phyloP scores from a whole-genome alignment of 2,888 invertebrate genomes.

The Lordiphosa fenestrarum region DNA sequence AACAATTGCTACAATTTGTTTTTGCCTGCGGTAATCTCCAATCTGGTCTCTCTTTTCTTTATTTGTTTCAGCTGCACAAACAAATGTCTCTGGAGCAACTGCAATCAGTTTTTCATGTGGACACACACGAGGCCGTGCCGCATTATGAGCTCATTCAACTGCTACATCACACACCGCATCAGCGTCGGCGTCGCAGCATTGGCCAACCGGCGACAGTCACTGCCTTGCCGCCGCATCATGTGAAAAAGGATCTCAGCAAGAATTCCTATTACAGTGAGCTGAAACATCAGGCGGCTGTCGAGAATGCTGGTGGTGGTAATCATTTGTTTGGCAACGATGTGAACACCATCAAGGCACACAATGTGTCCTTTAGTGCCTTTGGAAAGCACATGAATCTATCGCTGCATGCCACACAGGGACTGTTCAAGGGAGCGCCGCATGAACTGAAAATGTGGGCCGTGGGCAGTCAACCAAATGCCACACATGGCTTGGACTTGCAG shows the following conservation, averaged over 20 bases:
- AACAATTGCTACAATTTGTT: conserved; percentile 66
- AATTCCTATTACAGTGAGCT: conserved; percentile 79
- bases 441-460: conserved; percentile 90
- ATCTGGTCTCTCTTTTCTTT: conserved; percentile 13
- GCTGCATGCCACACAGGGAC: conserved; percentile 88
- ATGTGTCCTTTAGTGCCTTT: conserved; percentile 89
- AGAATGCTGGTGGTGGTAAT: conserved; percentile 38
- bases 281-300: conserved; percentile 61
- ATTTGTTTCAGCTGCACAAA: conserved; percentile 87
- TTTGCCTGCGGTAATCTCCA: conserved; percentile 35
- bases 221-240: conserved; percentile 70
- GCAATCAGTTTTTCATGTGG: conserved; percentile 91
- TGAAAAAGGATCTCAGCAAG: conserved; percentile 81
- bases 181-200: conserved; percentile 76
- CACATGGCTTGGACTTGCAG: conserved; percentile 89
- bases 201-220: conserved; percentile 44
- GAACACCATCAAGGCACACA: conserved; percentile 79
- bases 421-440: conserved; percentile 84
- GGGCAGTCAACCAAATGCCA: conserved; percentile 87
- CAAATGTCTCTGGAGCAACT: conserved; percentile 92
- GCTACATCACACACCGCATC: conserved; percentile 82
- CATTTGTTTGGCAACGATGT: conserved; percentile 42
- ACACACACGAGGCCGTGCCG: conserved; percentile 86
- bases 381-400: conserved; percentile 88
- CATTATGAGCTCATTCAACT: conserved; percentile 91